These are phyloP conservation scores for Malacoraja senta DNA, from an alignment of 2,797 vertebrate species.

Conservation along the genomic window DNA sequence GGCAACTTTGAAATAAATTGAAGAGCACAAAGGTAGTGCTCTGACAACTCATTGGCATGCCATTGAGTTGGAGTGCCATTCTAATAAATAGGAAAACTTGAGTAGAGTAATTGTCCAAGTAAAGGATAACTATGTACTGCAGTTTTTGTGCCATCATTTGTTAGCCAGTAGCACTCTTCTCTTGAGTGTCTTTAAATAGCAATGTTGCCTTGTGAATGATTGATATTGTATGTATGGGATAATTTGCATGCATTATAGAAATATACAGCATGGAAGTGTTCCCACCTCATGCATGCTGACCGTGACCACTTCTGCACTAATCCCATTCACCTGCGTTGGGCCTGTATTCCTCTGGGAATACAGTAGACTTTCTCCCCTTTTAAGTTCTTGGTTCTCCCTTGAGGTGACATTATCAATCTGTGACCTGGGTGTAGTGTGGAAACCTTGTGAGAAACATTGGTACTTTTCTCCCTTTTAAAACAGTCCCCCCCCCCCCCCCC, in stretches of 20 bases:
- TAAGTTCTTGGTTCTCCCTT: not conserved
- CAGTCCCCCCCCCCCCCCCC: not conserved
- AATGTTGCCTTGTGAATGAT: not conserved
- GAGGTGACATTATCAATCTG: too few relatives aligned
- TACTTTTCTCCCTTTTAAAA: not conserved
- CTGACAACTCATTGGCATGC: not conserved
- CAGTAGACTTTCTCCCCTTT: not conserved
- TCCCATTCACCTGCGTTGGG: too few relatives aligned
- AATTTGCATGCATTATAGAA: too few relatives aligned
- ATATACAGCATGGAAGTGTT: too few relatives aligned
- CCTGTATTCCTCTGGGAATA: too few relatives aligned
- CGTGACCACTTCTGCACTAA: too few relatives aligned
- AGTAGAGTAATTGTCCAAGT: not conserved
- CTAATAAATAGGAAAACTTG: not conserved
- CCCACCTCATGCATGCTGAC: too few relatives aligned
- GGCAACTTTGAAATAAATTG: not conserved
- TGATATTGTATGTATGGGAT: not conserved
- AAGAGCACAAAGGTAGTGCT: not conserved
- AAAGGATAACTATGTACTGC: not conserved
- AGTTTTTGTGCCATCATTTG: not conserved
- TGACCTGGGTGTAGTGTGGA: not conserved
- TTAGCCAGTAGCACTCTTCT: not conserved
- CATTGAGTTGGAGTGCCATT: not conserved
- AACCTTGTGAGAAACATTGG: not conserved
- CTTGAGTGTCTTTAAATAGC: not conserved